These are phyloP conservation scores for Paramacrobiotus metropolitanus DNA, from an alignment of 1,140 invertebrate species.

Conservation along the genomic window DNA sequence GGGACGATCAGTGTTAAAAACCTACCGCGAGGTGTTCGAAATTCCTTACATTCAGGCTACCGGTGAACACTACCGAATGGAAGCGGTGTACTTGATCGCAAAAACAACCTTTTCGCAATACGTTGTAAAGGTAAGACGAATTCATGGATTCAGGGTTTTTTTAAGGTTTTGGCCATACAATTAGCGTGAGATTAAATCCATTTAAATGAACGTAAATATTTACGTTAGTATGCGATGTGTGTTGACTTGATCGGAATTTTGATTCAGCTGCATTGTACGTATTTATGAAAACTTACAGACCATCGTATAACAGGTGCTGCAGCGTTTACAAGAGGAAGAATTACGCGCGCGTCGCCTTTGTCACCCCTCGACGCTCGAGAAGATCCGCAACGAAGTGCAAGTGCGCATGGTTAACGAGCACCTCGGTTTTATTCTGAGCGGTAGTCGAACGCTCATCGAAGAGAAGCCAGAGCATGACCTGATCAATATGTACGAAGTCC, in stretches of 20 bases:
- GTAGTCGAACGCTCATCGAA: neutral
- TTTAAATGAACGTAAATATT: too few relatives aligned
- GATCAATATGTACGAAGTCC: neutral
- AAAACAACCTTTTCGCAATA: neutral
- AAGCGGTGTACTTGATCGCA: neutral
- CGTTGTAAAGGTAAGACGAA: neutral
- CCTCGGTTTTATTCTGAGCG: neutral
- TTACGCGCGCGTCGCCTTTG: neutral
- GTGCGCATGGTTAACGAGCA: neutral
- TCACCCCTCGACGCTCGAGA: neutral
- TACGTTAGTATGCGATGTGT: too few relatives aligned
- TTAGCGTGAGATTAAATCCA: too few relatives aligned
- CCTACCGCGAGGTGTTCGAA: neutral
- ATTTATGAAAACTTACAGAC: too few relatives aligned
- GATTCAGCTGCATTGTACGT: neutral
- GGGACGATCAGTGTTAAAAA: neutral
- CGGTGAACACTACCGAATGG: neutral
- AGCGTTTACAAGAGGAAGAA: neutral
- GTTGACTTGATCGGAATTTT: too few relatives aligned
- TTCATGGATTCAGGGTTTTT: neutral
- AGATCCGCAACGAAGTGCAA: neutral
- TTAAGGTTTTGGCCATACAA: too few relatives aligned
- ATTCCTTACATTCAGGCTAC: conserved; percentile 1
- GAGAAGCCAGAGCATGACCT: neutral
- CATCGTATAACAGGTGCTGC: neutral